Conservation (phyloP, 1,140 invertebrate genomes). For the Teleopsis dalmanni region DNA sequence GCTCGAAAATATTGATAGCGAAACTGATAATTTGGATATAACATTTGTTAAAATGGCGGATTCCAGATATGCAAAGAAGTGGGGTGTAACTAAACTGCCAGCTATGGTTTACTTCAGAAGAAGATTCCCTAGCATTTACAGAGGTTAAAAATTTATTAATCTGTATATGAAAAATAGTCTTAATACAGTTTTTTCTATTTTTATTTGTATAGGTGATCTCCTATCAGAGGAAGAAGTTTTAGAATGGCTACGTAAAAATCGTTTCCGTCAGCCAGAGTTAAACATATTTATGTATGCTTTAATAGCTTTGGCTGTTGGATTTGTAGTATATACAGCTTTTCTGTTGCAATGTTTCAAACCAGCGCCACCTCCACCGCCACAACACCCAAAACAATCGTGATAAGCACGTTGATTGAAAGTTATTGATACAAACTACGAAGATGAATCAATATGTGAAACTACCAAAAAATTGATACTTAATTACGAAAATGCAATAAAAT, state of each 20-base stretch:
- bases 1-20: slow-evolving; percentile 85
- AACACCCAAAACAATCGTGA: slow-evolving; percentile 43
- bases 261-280: slow-evolving; percentile 85
- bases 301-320: slow-evolving; percentile 74
- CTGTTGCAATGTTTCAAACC: slow-evolving; percentile 81
- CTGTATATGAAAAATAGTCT: background rate
- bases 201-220: slow-evolving; percentile 63
- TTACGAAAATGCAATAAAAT: background rate
- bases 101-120: slow-evolving; percentile 90
- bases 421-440: background rate
- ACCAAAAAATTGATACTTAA: background rate
- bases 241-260: slow-evolving; percentile 87
- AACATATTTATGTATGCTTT: slow-evolving; percentile 93
- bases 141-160: slow-evolving; percentile 53
- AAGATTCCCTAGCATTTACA: slow-evolving; percentile 88
- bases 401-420: slow-evolving; percentile 4
- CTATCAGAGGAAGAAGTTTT: slow-evolving; percentile 80
- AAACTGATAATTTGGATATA: slow-evolving; percentile 89
- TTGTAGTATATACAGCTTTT: slow-evolving; percentile 84
- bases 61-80: slow-evolving; percentile 82
- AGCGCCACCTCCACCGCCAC: slow-evolving; percentile 47
- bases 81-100: slow-evolving; percentile 88
- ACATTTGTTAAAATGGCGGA: slow-evolving; percentile 94
- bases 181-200: background rate
- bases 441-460: background rate